Evolutionary conservation across 2,888 invertebrate species (phyloP), one percentile per base, ranked within the genome.

Genomic region (Dione juno): DNA sequence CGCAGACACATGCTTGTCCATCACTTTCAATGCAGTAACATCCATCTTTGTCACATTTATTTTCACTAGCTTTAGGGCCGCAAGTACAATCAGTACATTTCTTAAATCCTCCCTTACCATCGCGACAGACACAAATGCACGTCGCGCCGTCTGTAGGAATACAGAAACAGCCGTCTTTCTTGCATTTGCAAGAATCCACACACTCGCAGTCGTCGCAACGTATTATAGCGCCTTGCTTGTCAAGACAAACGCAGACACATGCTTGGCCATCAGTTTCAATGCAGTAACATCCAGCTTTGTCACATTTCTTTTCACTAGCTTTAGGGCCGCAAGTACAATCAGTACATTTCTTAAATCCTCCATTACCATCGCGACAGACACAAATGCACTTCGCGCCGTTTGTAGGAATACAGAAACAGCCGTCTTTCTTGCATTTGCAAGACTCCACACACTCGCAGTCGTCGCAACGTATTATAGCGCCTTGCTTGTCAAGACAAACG

Each of bases 341-440:
- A n/a, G 35, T 54, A 3, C 37, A 37, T 54, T 37, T 35, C 7
- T 57, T 57, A 40, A 57, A 57, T 40, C 57, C 57, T 10, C 57
- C 57, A 5, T 57, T 57, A 0, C 57, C 57, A 40, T 57, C 57
- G 9, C 57, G 57, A 7, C 57, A 57, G 8, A 57, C 40, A 1
- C 57, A 57, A n/a, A 57, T 16, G 40, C 57, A 57, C 3, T 6
- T 40, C 5, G 57, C 57, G 1, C 57, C 57, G 1, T 57, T 0
- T 16, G 57, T 57, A 11, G 57, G 57, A 40, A 57, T 57, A 16
- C 57, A 57, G 10, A 57, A 10, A 40, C 57, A 57, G 19, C 40
- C 57, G 16, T 57, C 37, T 57, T 57, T 40, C 57, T 57, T 57
- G 57, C 57, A 61, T 28, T 61, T 61, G 45, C 61, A 61, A 61